phyloP scores from a whole-genome alignment of 2,888 invertebrate genomes.

The Miltochrista miniata region DNA sequence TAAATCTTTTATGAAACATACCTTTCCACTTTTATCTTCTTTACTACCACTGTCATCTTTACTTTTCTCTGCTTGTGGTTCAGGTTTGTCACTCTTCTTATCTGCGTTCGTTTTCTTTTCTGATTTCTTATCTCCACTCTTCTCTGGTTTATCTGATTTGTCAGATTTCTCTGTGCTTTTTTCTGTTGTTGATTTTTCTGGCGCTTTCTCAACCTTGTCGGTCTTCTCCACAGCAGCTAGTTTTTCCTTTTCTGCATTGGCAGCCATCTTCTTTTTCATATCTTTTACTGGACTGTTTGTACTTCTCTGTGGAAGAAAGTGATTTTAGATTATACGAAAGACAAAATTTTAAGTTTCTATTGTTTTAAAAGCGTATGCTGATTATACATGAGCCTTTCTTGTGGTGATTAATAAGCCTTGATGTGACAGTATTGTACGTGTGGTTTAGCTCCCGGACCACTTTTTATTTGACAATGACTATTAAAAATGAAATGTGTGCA shows the following conservation, averaged over 20 bases:
- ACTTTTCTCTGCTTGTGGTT: constrained; percentile 27
- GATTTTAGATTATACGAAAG: background rate
- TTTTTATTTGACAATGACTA: too few relatives aligned
- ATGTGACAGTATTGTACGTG: too few relatives aligned
- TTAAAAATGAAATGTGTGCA: too few relatives aligned
- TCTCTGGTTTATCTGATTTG: constrained; percentile 34
- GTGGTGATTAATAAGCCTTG: too few relatives aligned
- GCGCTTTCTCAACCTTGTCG: constrained; percentile 46
- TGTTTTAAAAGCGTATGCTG: too few relatives aligned
- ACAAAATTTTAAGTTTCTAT: too few relatives aligned
- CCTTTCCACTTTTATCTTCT: constrained; percentile 46
- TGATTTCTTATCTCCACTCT: constrained; percentile 37
- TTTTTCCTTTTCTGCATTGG: constrained; percentile 72
- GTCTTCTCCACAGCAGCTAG: constrained; percentile 55
- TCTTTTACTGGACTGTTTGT: constrained; percentile 71
- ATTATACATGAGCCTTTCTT: too few relatives aligned
- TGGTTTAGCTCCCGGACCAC: too few relatives aligned
- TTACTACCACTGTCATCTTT: constrained; percentile 8
- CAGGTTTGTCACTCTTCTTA: constrained; percentile 21
- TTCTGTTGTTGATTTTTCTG: constrained; percentile 36
- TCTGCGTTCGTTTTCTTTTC: constrained; percentile 36
- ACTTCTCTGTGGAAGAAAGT: constrained; percentile 48
- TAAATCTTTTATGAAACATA: constrained; percentile 24
- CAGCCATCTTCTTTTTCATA: constrained; percentile 77
- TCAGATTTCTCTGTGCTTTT: constrained; percentile 37